Percentiles rank a stretch among this genome's conserved stretches.
These are phyloP conservation scores for Triplophysa siluroides DNA, from an alignment of 2,113 vertebrate genomes.

Conservation along the genomic window DNA sequence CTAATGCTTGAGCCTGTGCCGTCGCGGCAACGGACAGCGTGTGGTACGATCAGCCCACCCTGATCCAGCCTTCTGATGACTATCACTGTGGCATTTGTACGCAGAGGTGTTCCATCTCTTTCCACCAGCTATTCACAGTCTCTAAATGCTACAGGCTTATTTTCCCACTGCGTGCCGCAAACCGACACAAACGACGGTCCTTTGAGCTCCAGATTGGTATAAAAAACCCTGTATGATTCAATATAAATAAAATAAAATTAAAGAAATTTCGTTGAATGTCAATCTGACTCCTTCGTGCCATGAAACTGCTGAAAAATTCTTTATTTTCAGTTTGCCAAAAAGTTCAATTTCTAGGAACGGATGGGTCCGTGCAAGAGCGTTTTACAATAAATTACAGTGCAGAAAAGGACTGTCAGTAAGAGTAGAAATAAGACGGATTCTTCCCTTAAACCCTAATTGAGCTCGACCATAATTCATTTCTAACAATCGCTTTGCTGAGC, in stretches of 20 bases:
- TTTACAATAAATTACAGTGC: background rate
- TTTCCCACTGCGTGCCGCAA: conserved; percentile 28
- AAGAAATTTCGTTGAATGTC: conserved; percentile 25
- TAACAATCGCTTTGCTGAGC: background rate
- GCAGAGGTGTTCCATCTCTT: conserved; percentile 22
- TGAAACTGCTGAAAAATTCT: conserved; percentile 11
- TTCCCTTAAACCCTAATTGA: background rate
- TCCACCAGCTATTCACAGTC: conserved; percentile 26
- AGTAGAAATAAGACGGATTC: conserved; percentile 9
- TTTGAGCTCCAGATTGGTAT: conserved; percentile 31
- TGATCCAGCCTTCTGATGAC: conserved; percentile 44
- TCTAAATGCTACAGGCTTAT: conserved; percentile 47
- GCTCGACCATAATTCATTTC: background rate
- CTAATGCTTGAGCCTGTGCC: background rate
- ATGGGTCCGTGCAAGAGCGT: background rate
- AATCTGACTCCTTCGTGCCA: conserved; percentile 9
- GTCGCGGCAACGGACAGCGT: background rate
- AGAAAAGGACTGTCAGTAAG: background rate
- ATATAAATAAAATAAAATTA: too few species aligned
- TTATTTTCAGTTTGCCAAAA: conserved; percentile 12
- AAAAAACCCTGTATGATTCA: conserved; percentile 9
- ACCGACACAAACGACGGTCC: background rate
- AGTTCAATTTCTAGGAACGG: background rate
- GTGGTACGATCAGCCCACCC: conserved; percentile 44
- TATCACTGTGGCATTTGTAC: conserved; percentile 51